These are phyloP conservation scores for Corythaixoides concolor DNA, from an alignment of 2,113 vertebrate species.

Conservation along the genomic window DNA sequence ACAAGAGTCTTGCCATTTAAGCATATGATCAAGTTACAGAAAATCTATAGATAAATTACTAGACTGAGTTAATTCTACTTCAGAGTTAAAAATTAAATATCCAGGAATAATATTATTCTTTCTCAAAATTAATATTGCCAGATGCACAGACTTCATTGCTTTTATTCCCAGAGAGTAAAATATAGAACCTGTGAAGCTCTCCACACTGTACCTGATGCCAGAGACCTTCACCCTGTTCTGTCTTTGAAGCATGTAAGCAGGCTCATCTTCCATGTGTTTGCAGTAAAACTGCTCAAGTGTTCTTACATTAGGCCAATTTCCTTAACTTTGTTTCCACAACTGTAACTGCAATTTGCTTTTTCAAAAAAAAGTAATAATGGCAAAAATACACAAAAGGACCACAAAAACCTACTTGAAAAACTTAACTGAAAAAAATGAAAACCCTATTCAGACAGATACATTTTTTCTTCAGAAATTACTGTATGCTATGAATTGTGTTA, in stretches of 20 bases:
- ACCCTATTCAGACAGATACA: not conserved
- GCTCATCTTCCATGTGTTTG: not conserved
- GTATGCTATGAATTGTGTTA: not conserved
- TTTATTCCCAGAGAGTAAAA: not conserved
- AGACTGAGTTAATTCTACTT: not conserved
- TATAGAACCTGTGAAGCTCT: not conserved
- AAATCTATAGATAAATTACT: not conserved
- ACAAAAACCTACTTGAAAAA: not conserved
- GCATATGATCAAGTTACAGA: not conserved
- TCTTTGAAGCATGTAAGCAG: not conserved
- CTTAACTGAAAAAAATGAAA: not conserved
- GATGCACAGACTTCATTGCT: not conserved
- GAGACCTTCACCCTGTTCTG: not conserved
- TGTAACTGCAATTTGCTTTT: not conserved
- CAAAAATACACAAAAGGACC: not conserved
- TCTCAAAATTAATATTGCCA: not conserved
- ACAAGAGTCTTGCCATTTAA: not conserved
- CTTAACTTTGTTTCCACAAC: not conserved
- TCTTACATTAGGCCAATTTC: not conserved
- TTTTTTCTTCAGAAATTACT: not conserved
- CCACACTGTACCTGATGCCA: not conserved
- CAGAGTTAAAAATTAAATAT: not conserved
- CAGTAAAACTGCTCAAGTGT: not conserved
- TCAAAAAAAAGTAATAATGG: not conserved
- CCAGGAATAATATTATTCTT: not conserved